Base-by-base conservation (phyloP, 2,888 invertebrate genomes). In the Acanthosepion pharaonis region DNA sequence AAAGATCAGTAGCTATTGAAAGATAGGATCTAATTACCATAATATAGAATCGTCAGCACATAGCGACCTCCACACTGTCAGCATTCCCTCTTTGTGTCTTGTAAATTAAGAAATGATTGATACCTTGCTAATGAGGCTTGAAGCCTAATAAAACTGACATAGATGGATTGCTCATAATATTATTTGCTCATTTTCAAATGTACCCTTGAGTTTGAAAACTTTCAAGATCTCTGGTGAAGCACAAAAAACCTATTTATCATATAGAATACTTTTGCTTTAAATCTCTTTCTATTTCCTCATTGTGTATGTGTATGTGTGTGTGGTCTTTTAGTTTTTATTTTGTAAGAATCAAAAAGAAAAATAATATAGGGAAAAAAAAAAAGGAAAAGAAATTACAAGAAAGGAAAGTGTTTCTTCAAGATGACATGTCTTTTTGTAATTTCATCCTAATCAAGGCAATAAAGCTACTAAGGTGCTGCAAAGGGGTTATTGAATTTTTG, bases 81-180 rank as follows among this genome's bases (percentile, higher is more conserved):
- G n/a, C n/a, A 28, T 78, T 78, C 28, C n/a, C 9, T 78, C 28
- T 78, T n/a, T 15, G 78, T n/a, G 78, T 78, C 28, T 78, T 78
- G 78, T 78, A 78, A 78, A 78, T 78, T 78, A 78, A 78, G 78
- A 78, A 78, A 78, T 78, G 78, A 78, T 78, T 78, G 78, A 78
- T 78, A n/a, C 78, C n/a, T 78, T 78, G 78, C 78, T 78, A 78
- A 78, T 78, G 78, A 78, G 28, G 78, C 78, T 78, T 78, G 78
- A 78, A 78, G 78, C 78, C 78, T 78, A 78, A 78, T 78, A 78
- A 78, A 78, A 11, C 78, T 78, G 78, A 78, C 78, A 78, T 78
- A 78, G 78, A 78, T 78, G 78, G 78, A 78, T 78, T 78, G 78
- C 28, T 78, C 78, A 11, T 78, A 78, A 11, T 28, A 78, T 78